phyloP scores from a whole-genome alignment of 2,888 invertebrate species.

The Drosophila neotestacea region DNA sequence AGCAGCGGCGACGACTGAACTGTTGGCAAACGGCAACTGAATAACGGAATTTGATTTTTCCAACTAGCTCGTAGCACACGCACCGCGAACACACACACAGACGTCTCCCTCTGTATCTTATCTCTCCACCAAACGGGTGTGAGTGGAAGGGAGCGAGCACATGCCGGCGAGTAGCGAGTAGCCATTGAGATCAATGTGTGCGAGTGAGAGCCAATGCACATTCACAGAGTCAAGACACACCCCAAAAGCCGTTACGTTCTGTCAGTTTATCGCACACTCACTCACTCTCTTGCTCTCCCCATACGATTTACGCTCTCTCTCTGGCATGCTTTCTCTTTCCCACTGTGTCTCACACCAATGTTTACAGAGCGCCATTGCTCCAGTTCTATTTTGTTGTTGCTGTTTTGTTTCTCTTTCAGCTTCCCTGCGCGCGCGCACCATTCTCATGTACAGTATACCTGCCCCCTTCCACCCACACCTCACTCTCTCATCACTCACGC shows the following conservation, averaged over 20 bases:
- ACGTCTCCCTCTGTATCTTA: constrained; percentile 50
- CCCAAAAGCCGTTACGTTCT: constrained; percentile 54
- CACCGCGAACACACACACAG: constrained; percentile 35
- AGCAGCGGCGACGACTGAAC: constrained; percentile 50
- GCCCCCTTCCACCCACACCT: constrained; percentile 9
- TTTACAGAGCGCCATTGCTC: constrained; percentile 73
- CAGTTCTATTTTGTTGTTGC: constrained; percentile 37
- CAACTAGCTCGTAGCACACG: constrained; percentile 52
- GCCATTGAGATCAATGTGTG: constrained; percentile 12
- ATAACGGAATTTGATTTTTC: constrained; percentile 72
- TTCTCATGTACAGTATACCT: background rate
- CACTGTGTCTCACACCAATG: constrained; percentile 41
- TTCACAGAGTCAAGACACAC: constrained; percentile 58
- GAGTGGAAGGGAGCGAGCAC: constrained; percentile 43
- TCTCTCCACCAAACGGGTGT: constrained; percentile 45
- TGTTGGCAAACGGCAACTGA: constrained; percentile 61
- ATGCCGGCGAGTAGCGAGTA: constrained; percentile 60
- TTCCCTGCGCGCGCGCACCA: constrained; percentile 46
- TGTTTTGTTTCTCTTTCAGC: constrained; percentile 4
- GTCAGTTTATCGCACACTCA: constrained; percentile 32
- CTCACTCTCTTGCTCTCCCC: constrained; percentile 13
- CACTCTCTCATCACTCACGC: background rate
- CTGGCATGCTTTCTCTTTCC: constrained; percentile 27
- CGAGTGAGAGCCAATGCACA: constrained; percentile 42
- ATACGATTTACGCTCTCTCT: constrained; percentile 10